Percentiles rank a stretch among this genome's conserved stretches.
phyloP scores from a whole-genome alignment of 2,113 vertebrate genomes.

The Brachirus orientalis region DNA sequence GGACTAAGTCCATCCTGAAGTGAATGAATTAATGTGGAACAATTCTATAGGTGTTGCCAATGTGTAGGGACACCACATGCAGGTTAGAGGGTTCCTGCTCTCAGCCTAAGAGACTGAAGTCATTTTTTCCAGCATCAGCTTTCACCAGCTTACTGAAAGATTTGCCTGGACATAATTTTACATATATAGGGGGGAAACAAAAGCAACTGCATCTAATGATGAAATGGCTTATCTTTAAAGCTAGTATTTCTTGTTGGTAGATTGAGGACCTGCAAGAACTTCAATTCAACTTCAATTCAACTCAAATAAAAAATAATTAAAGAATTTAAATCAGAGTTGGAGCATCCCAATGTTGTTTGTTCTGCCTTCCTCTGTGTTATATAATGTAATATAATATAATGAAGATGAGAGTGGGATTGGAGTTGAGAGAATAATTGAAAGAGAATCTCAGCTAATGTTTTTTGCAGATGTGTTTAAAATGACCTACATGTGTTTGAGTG shows the following conservation, averaged over 20 bases:
- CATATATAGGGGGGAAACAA: slow-evolving; percentile 10
- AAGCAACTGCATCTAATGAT: background rate
- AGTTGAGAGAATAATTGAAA: slow-evolving; percentile 2
- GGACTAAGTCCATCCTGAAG: background rate
- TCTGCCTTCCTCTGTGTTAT: background rate
- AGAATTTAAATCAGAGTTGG: background rate
- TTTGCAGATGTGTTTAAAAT: slow-evolving; percentile 19
- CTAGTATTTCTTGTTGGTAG: no score
- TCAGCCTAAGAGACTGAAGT: slow-evolving; percentile 4
- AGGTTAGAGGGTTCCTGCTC: background rate
- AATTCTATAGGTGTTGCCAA: background rate
- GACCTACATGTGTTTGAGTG: background rate
- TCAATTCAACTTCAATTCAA: no score
- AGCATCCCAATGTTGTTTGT: background rate
- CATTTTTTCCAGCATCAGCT: slow-evolving; percentile 5
- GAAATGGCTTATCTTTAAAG: background rate
- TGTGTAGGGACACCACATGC: background rate
- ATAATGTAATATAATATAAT: background rate
- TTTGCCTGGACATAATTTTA: background rate
- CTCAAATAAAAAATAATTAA: no score
- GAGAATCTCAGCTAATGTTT: background rate
- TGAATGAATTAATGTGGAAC: background rate
- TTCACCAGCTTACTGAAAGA: slow-evolving; percentile 5
- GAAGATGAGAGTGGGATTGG: no score
- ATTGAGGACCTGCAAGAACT: no score